phyloP scores from a whole-genome alignment of 2,888 invertebrate genomes.

The Agrochola lota region DNA sequence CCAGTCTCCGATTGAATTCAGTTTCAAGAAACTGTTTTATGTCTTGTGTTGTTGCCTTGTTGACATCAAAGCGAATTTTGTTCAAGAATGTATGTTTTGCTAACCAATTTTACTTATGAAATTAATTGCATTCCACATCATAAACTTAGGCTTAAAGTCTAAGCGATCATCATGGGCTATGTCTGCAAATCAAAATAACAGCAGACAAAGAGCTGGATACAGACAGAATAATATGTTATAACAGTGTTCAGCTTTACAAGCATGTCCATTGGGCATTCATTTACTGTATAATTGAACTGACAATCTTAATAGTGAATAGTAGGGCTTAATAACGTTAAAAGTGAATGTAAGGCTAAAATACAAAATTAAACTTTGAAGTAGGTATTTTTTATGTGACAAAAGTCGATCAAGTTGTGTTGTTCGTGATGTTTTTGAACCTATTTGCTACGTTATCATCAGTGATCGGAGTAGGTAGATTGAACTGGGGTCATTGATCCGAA shows the following conservation, averaged over 20 bases:
- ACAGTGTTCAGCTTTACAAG: slow-evolving; percentile 18
- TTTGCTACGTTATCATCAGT: not conserved
- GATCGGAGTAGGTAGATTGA: too few species aligned
- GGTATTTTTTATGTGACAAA: slow-evolving; percentile 35
- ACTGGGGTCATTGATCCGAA: too few species aligned
- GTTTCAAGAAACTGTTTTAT: not conserved
- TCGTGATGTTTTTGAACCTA: not conserved
- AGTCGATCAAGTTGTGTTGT: slow-evolving; percentile 34
- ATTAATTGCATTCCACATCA: not conserved
- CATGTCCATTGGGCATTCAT: slow-evolving; percentile 46
- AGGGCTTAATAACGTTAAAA: slow-evolving; percentile 21
- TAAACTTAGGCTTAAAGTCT: not conserved
- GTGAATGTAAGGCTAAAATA: slow-evolving; percentile 16
- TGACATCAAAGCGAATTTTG: not conserved
- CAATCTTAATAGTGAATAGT: slow-evolving; percentile 32
- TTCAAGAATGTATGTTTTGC: not conserved
- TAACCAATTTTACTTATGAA: not conserved
- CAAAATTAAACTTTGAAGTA: slow-evolving; percentile 20
- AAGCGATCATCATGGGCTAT: not conserved
- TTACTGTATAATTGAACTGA: slow-evolving; percentile 52
- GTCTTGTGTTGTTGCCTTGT: not conserved
- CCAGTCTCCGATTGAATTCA: not conserved
- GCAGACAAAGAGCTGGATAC: slow-evolving; percentile 1
- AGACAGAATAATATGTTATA: slow-evolving; percentile 26
- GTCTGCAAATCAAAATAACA: not conserved